Conservation (phyloP, 2,797 vertebrate genomes). For the Catharus ustulatus region DNA sequence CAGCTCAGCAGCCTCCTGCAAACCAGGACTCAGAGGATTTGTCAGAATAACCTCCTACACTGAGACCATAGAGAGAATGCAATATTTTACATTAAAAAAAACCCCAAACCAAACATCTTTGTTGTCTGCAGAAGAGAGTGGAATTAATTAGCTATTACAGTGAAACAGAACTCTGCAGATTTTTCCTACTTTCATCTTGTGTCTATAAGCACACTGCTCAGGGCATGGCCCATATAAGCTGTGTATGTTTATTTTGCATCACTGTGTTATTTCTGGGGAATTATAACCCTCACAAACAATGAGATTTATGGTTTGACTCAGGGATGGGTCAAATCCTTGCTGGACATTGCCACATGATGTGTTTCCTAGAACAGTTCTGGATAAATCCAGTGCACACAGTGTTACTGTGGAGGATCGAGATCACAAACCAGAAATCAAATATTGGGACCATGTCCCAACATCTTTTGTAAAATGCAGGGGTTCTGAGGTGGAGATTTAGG, state of each 20-base stretch:
- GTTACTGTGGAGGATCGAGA: neutral
- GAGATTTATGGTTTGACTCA: neutral
- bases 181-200: neutral
- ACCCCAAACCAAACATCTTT: neutral
- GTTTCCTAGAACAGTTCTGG: neutral
- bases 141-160: neutral
- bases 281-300: neutral
- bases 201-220: neutral
- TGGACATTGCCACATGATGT: neutral
- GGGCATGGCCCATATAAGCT: neutral
- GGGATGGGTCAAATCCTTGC: neutral
- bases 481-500: neutral
- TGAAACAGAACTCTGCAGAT: neutral
- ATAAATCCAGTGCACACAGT: neutral
- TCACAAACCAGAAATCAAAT: neutral
- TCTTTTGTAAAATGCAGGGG: neutral
- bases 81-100: neutral
- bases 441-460: neutral
- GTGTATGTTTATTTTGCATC: neutral
- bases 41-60: neutral
- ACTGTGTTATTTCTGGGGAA: neutral
- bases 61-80: neutral
- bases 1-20: neutral
- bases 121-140: neutral
- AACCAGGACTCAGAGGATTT: neutral